phyloP scores from a whole-genome alignment of 2,113 vertebrate genomes.

The Entosphenus tridentatus region DNA sequence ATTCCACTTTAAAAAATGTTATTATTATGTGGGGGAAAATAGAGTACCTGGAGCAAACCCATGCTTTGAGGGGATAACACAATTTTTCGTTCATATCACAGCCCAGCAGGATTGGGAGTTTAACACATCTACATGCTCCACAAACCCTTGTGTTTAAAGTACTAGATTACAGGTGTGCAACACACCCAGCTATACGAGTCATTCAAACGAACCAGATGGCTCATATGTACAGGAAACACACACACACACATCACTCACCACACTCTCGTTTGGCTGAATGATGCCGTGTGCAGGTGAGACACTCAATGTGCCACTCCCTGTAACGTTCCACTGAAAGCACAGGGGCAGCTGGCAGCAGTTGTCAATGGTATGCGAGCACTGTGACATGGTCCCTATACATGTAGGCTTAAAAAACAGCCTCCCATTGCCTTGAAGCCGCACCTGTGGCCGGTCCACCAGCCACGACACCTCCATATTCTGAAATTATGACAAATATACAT shows the following conservation, averaged over 20 bases:
- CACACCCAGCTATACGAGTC: too few species aligned
- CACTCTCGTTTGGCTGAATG: constrained; percentile 45
- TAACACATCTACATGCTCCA: too few species aligned
- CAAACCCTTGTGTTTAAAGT: too few species aligned
- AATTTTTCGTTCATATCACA: too few species aligned
- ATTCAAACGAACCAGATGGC: too few species aligned
- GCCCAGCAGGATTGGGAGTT: too few species aligned
- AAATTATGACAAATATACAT: constrained; percentile 9
- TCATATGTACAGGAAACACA: too few species aligned
- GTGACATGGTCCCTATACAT: constrained; percentile 26
- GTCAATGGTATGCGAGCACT: constrained; percentile 26
- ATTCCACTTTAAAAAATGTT: too few species aligned
- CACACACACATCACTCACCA: constrained; percentile 23
- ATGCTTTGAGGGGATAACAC: too few species aligned
- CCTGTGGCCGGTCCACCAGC: constrained; percentile 24
- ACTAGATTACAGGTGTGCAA: too few species aligned
- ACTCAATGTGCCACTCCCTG: constrained; percentile 23
- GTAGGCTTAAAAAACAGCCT: constrained; percentile 54
- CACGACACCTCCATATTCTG: constrained; percentile 40
- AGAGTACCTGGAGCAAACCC: too few species aligned
- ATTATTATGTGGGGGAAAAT: too few species aligned
- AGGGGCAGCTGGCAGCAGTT: constrained; percentile 42
- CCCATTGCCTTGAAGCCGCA: constrained; percentile 32
- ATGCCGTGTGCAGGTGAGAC: constrained; percentile 36
- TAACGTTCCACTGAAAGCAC: constrained; percentile 50